phyloP scores from a whole-genome alignment of 2,888 invertebrate genomes.

The Athetis lepigone region DNA sequence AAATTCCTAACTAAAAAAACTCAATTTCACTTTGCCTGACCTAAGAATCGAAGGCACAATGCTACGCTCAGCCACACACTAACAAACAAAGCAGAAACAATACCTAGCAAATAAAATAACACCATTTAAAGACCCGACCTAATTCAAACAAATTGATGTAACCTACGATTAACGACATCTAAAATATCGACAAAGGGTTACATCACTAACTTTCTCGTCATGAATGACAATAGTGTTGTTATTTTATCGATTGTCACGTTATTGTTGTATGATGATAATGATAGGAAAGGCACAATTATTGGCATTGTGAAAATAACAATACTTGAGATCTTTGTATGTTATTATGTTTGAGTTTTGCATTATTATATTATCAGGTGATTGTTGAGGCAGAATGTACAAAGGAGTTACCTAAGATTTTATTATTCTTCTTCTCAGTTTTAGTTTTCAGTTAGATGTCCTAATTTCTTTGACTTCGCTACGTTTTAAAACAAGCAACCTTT shows the following conservation, averaged over 20 bases:
- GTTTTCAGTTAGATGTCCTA: too few relatives aligned
- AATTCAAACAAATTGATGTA: slow-evolving; percentile 51
- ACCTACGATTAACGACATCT: slow-evolving; percentile 48
- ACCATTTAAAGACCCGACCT: slow-evolving; percentile 30
- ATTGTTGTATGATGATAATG: slow-evolving; percentile 38
- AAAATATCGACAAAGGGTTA: slow-evolving; percentile 40
- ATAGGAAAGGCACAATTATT: slow-evolving; percentile 34
- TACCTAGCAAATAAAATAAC: slow-evolving; percentile 3
- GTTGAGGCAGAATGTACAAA: not conserved
- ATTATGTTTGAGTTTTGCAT: slow-evolving; percentile 1
- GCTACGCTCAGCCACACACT: not conserved
- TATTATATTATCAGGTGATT: not conserved
- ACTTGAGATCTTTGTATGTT: not conserved
- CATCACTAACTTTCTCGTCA: slow-evolving; percentile 51
- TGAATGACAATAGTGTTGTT: slow-evolving; percentile 40
- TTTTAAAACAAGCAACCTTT: too few relatives aligned
- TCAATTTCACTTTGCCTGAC: too few relatives aligned
- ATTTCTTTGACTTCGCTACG: too few relatives aligned
- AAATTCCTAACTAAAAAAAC: too few relatives aligned
- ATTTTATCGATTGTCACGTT: slow-evolving; percentile 40
- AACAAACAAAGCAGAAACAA: not conserved
- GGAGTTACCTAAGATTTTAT: too few relatives aligned
- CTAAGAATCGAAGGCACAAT: not conserved
- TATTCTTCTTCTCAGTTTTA: too few relatives aligned
- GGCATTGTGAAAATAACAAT: slow-evolving; percentile 17